Base-by-base conservation (phyloP, 2,797 vertebrate genomes). In the Kryptopterus vitreolus region DNA sequence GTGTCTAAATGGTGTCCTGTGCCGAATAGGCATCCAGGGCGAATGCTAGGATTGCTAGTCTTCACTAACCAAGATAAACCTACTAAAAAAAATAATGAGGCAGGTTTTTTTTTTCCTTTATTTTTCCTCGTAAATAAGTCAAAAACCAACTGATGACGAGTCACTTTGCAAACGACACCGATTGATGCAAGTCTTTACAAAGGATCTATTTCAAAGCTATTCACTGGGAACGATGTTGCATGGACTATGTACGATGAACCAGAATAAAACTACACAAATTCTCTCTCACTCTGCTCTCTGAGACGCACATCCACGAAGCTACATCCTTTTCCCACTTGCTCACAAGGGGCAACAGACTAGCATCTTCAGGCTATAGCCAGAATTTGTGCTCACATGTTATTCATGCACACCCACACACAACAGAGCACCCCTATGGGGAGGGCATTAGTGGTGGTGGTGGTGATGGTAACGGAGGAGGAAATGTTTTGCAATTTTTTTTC, bases 331-430 rank as follows among this genome's bases (percentile, higher is more conserved):
- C 50, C 43, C 16, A 55, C n/a, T 78, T 76, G 62, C 65, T 70
- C 79, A 79, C 72, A 80, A 68, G 79, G 91, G 88, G 87, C 81
- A 76, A 81, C 69, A 77, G 85, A 82, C 75, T 85, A 86, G 88
- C 84, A 88, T 88, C 89, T 89, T 82, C 86, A 85, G 91, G 91
- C 91, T 87, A 90, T 55, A 81, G 82, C 85, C 85, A 87, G 84
- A 87, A 87, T 86, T 83, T 88, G 78, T 85, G 38, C 90, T 88
- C 92, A 93, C 92, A 93, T 94, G 92, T 84, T 76, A 76, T 87
- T 88, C 74, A 79, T 84, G 83, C 85, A 69, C 82, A 48, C 77
- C 70, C 70, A 77, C 80, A 52, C 78, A 72, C 77, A 85, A 81
- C 31, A 73, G 77, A 86, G 73, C 68, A 86, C 38, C 73, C 71